phyloP scores from a whole-genome alignment of 2,888 invertebrate genomes.

The Ametastegia equiseti region DNA sequence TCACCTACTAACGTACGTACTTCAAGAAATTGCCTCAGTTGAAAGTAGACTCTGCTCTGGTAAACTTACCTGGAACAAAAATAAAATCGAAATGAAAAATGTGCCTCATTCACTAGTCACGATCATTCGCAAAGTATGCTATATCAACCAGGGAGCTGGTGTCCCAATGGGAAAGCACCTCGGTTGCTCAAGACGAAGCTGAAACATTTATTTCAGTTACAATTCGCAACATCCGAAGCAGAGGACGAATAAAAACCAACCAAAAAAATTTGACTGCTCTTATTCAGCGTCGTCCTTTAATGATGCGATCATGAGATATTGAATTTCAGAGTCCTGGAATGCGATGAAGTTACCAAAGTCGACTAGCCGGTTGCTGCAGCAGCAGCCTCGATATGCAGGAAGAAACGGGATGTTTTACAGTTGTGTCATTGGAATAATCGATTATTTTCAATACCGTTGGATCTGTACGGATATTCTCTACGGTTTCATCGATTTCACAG shows the following conservation, averaged over 20 bases:
- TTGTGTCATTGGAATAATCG: conserved; percentile 7
- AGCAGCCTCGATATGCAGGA: neutral
- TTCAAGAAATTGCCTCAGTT: neutral
- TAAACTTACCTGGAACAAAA: conserved; percentile 29
- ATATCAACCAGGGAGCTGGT: neutral
- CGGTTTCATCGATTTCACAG: neutral
- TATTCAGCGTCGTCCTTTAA: neutral
- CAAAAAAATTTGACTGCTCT: neutral
- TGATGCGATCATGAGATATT: neutral
- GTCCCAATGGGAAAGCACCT: neutral
- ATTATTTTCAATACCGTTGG: conserved; percentile 8
- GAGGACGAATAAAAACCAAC: neutral
- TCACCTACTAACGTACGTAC: neutral
- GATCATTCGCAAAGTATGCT: neutral
- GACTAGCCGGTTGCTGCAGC: neutral
- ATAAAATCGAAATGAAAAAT: neutral
- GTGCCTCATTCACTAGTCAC: neutral
- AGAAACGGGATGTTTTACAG: conserved; percentile 17
- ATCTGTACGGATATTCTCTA: neutral
- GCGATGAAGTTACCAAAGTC: neutral
- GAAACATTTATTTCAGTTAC: too few relatives aligned
- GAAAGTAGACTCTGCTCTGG: neutral
- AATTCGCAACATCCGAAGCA: neutral
- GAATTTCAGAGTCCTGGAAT: neutral
- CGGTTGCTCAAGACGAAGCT: too few relatives aligned